Conservation (phyloP, 37 sponge, comb jelly and placozoan species). For the Cliona cf. orientalis region DNA sequence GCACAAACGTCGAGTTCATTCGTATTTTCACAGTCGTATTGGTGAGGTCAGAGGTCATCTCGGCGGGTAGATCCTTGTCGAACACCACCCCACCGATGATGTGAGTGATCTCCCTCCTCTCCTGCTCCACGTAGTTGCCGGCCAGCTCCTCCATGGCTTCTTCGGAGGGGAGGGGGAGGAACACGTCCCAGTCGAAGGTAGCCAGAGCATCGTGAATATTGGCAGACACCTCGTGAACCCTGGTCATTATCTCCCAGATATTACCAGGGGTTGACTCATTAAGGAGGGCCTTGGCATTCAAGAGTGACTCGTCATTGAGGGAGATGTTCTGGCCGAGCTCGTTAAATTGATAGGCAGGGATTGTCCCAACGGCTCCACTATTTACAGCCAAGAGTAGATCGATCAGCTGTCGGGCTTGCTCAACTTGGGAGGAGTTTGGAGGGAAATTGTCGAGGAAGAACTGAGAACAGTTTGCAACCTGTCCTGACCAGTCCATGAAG, state of each 20-base stretch:
- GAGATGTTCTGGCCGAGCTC: background rate
- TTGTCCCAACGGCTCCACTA: background rate
- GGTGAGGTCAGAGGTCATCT: background rate
- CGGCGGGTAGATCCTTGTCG: constrained; percentile 3
- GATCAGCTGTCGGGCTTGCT: background rate
- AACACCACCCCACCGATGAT: constrained; percentile 62
- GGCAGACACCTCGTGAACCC: background rate
- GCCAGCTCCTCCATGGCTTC: constrained; percentile 20
- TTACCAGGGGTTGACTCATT: constrained; percentile 40
- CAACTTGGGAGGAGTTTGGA: constrained; percentile 4
- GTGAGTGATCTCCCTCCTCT: constrained; percentile 28
- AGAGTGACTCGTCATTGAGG: background rate
- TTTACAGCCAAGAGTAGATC: background rate
- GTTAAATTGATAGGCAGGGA: background rate
- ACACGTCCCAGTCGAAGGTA: constrained; percentile 73
- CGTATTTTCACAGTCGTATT: constrained; percentile 51
- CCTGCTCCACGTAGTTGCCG: constrained; percentile 30
- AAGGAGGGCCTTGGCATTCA: constrained; percentile 22
- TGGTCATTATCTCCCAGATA: constrained; percentile 46
- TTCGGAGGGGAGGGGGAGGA: constrained; percentile 41
- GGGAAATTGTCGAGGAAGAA: constrained; percentile 45
- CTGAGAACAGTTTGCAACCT: constrained; percentile 52
- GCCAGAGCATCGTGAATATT: background rate
- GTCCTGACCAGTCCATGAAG: constrained; percentile 4
- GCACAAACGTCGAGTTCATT: constrained; percentile 66